Conservation (phyloP, 2,888 invertebrate genomes). For the Drosophila fungiperda region DNA sequence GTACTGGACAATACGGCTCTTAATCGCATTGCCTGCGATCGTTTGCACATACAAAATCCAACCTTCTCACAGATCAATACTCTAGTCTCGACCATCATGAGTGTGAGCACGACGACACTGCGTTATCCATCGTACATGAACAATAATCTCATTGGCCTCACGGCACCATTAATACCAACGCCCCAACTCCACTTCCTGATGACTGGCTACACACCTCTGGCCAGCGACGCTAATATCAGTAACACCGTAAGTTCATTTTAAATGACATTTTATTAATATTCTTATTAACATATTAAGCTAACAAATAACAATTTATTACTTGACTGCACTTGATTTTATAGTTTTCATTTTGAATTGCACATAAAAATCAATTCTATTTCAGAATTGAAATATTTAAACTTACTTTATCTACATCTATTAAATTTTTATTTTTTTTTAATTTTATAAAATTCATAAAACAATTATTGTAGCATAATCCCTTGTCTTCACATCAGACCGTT, state of each 20-base stretch:
- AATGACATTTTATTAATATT: not conserved
- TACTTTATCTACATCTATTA: not conserved
- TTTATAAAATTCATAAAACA: not conserved
- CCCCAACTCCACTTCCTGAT: slow-evolving; percentile 99
- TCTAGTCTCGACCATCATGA: slow-evolving; percentile 99
- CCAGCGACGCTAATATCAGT: slow-evolving; percentile 91
- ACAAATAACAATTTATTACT: not conserved
- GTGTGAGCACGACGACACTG: slow-evolving; percentile 96
- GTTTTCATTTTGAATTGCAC: not conserved
- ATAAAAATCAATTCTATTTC: not conserved
- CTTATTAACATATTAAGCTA: not conserved
- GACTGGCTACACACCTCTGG: slow-evolving; percentile 98
- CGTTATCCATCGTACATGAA: slow-evolving; percentile 99
- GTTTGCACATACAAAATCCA: slow-evolving; percentile 97
- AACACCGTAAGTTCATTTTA: slow-evolving; percentile 34
- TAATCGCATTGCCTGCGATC: slow-evolving; percentile 96
- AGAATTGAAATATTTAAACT: not conserved
- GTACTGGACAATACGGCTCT: slow-evolving; percentile 99
- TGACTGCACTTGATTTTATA: not conserved
- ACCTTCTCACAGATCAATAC: slow-evolving; percentile 99
- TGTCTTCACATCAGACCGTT: slow-evolving; percentile 79
- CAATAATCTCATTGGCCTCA: slow-evolving; percentile 97
- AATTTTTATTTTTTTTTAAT: not conserved
- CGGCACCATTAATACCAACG: slow-evolving; percentile 98
- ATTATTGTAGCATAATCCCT: slow-evolving; percentile 25